Evolutionary conservation across 2,888 invertebrate genomes (phyloP).

Genomic region (Minunthozetes semirufus): DNA sequence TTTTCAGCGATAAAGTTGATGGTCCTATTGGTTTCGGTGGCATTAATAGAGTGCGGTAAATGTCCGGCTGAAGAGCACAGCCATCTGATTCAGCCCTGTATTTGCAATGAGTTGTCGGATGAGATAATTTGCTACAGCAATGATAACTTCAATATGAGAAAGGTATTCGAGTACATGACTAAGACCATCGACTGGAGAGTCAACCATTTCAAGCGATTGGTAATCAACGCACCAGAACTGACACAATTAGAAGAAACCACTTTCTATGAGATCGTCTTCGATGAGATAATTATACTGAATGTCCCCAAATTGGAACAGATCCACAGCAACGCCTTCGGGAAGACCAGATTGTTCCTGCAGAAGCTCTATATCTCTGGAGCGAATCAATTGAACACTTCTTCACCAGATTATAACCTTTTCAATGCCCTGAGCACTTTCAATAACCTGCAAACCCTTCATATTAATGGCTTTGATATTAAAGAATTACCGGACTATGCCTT

Average conservation of each 20-base stretch:
- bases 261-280: neutral
- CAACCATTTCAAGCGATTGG: neutral
- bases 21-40: neutral
- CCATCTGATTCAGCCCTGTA: neutral
- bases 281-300: neutral
- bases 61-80: neutral
- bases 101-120: neutral
- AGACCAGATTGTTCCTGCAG: neutral
- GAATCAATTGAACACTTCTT: neutral
- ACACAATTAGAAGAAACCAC: neutral
- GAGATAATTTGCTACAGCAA: neutral
- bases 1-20: neutral
- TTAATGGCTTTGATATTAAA: neutral
- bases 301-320: neutral
- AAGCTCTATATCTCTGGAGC: neutral
- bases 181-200: neutral
- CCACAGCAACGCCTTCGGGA: slow-evolving; percentile 3
- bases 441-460: neutral
- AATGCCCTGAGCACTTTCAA: neutral
- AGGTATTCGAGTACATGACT: neutral
- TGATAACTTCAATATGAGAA: neutral
- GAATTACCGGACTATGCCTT: slow-evolving; percentile 3
- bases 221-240: neutral
- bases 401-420: neutral
- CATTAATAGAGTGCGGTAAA: neutral